phyloP scores from a whole-genome alignment of 2,888 invertebrate species.

The Eupithecia subumbrata region DNA sequence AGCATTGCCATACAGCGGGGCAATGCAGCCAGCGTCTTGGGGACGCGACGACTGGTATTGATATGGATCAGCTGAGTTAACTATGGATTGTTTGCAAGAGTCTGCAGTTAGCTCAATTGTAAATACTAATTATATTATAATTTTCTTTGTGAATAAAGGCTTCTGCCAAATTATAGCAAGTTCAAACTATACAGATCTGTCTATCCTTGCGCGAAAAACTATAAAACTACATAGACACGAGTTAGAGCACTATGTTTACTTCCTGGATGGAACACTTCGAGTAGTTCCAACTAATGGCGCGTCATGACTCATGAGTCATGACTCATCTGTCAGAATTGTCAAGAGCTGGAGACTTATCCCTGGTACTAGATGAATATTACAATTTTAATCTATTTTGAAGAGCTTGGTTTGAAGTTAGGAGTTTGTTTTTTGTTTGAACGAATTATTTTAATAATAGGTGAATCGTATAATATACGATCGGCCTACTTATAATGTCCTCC shows the following conservation, averaged over 20 bases:
- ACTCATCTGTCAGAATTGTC: background rate
- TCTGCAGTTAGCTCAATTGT: too few relatives aligned
- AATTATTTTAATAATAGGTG: too few relatives aligned
- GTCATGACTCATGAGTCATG: slow-evolving; percentile 2
- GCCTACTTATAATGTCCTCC: too few relatives aligned
- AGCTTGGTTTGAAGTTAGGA: background rate
- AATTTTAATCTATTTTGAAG: background rate
- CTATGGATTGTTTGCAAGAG: too few relatives aligned
- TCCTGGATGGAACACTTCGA: slow-evolving; percentile 18
- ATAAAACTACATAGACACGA: slow-evolving; percentile 34
- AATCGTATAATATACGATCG: too few relatives aligned
- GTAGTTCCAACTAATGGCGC: slow-evolving; percentile 9
- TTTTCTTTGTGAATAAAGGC: too few relatives aligned
- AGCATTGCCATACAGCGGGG: too few relatives aligned
- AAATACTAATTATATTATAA: too few relatives aligned
- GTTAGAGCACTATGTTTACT: slow-evolving; percentile 21
- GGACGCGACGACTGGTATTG: too few relatives aligned
- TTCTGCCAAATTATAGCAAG: slow-evolving; percentile 14
- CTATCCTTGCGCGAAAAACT: slow-evolving; percentile 25
- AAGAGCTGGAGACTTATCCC: background rate
- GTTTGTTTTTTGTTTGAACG: too few relatives aligned
- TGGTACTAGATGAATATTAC: background rate
- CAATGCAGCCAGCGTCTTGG: too few relatives aligned
- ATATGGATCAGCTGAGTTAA: too few relatives aligned
- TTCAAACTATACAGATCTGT: slow-evolving; percentile 20